Evolutionary conservation across 2,888 invertebrate genomes (phyloP).

Genomic region (Lepidocyrtoides sp.): DNA sequence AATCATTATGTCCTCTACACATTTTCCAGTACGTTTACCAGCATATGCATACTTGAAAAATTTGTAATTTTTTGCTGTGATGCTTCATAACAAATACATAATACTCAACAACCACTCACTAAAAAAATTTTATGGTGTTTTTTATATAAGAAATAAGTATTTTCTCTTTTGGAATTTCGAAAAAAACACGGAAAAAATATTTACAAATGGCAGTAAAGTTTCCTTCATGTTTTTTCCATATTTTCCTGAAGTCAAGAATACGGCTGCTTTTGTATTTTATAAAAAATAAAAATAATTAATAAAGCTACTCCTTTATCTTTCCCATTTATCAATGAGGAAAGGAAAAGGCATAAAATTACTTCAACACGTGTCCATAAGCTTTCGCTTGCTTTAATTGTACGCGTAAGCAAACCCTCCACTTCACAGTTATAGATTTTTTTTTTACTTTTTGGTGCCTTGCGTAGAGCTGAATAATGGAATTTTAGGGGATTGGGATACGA

Average conservation of each 20-base stretch:
- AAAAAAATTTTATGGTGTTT: too few relatives aligned
- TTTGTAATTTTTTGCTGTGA: slow-evolving; percentile 22
- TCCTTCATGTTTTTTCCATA: not conserved
- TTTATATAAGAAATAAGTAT: not conserved
- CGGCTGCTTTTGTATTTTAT: not conserved
- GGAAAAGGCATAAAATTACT: slow-evolving; percentile 47
- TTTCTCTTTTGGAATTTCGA: not conserved
- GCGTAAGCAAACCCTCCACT: not conserved
- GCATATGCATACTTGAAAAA: not conserved
- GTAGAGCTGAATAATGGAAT: not conserved
- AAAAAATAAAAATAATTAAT: slow-evolving; percentile 18
- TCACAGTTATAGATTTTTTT: not conserved
- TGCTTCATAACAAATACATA: not conserved
- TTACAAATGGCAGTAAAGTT: too few relatives aligned
- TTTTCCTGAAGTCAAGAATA: not conserved
- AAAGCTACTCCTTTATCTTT: slow-evolving; percentile 26
- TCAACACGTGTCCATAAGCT: slow-evolving; percentile 48
- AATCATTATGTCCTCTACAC: too few relatives aligned
- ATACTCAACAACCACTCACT: not conserved
- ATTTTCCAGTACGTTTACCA: too few relatives aligned
- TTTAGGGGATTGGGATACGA: not conserved
- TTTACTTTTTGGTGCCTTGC: not conserved
- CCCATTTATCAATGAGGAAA: slow-evolving; percentile 44
- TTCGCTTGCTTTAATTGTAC: slow-evolving; percentile 8
- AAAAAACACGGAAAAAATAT: too few relatives aligned